These are phyloP conservation scores for Gymnothorax javanicus DNA, from an alignment of 2,797 vertebrate genomes.

Conservation along the genomic window DNA sequence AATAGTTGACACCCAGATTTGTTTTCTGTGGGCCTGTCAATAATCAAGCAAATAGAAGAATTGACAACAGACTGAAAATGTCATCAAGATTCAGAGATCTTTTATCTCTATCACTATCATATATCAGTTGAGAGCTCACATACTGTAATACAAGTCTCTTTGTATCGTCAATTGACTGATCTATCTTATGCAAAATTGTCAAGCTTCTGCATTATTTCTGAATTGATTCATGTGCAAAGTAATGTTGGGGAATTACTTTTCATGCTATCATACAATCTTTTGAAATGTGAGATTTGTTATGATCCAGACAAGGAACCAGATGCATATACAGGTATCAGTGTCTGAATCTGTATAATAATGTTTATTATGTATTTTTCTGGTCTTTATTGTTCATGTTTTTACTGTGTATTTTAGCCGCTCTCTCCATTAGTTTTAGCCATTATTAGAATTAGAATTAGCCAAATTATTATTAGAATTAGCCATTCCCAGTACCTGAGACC, in stretches of 20 bases:
- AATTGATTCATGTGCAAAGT: not conserved
- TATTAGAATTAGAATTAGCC: too few species aligned
- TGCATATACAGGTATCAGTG: too few species aligned
- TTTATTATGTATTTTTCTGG: too few species aligned
- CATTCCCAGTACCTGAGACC: too few species aligned
- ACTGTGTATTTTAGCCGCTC: too few species aligned
- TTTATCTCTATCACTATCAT: not conserved
- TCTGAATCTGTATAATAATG: too few species aligned
- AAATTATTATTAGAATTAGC: too few species aligned
- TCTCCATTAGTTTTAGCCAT: too few species aligned
- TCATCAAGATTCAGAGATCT: not conserved
- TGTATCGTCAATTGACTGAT: not conserved
- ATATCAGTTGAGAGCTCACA: not conserved
- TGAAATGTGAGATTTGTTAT: not conserved
- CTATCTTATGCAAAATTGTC: not conserved
- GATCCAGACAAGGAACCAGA: too few species aligned
- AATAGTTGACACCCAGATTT: conserved; percentile 35
- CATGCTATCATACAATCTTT: not conserved
- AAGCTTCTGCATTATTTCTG: not conserved
- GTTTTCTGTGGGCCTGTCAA: conserved; percentile 20
- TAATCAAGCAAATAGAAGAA: conserved; percentile 19
- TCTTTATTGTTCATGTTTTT: too few species aligned
- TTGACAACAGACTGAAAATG: conserved; percentile 18
- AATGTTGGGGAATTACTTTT: not conserved
- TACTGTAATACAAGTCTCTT: not conserved